These are phyloP conservation scores for Drosophila paramelanica DNA, from an alignment of 2,888 invertebrate genomes.

Conservation along the genomic window DNA sequence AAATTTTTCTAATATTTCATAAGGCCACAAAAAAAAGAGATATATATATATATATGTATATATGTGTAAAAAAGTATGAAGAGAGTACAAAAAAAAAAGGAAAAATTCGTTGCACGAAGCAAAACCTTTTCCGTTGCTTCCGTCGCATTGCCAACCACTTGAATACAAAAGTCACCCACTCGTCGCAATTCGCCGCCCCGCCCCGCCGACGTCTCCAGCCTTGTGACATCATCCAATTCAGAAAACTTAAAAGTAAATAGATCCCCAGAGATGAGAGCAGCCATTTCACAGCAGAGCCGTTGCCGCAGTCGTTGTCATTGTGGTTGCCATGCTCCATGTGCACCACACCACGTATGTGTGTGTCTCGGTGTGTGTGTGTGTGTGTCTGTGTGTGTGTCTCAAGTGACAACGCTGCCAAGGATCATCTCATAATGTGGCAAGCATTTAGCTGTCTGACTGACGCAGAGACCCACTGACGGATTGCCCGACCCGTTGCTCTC, in stretches of 20 bases:
- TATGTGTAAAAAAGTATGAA: neutral
- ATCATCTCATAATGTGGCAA: conserved; percentile 83
- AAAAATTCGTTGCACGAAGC: conserved; percentile 23
- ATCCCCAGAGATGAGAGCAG: conserved; percentile 78
- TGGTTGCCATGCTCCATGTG: conserved; percentile 21
- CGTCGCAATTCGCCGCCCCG: conserved; percentile 10
- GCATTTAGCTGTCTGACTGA: conserved; percentile 73
- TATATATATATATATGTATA: too few species aligned
- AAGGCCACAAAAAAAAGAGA: conserved; percentile 37
- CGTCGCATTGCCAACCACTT: conserved; percentile 52
- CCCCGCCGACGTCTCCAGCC: conserved; percentile 12
- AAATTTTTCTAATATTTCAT: conserved; percentile 73
- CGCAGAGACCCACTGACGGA: conserved; percentile 44
- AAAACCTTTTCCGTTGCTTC: conserved; percentile 58
- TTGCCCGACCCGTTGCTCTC: conserved; percentile 36
- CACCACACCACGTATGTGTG: conserved; percentile 9
- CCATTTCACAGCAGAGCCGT: conserved; percentile 36
- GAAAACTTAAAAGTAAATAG: conserved; percentile 82
- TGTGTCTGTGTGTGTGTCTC: conserved; percentile 65
- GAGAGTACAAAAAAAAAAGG: neutral
- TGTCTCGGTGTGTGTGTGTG: conserved; percentile 14
- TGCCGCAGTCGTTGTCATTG: conserved; percentile 36
- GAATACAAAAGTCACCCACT: conserved; percentile 67
- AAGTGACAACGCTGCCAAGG: conserved; percentile 82
- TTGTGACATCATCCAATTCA: conserved; percentile 81